A percentile compares a stretch with the other conserved stretches of the same genome.
These are phyloP conservation scores for Synanthedon tipuliformis DNA, from an alignment of 2,888 invertebrate species.

Conservation along the genomic window DNA sequence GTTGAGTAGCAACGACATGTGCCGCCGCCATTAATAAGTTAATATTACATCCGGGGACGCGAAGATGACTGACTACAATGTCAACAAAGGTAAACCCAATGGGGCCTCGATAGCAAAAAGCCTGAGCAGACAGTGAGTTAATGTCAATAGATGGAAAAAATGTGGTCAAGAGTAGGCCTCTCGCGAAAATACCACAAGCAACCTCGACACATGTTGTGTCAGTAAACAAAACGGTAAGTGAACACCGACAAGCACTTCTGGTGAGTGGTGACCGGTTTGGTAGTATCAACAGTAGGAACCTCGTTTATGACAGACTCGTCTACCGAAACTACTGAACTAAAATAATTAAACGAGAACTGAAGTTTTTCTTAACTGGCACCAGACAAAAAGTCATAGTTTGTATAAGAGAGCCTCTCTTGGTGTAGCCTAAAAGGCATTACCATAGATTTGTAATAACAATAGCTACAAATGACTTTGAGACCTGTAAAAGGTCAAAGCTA, in stretches of 20 bases:
- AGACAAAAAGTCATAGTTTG: slow-evolving; percentile 1
- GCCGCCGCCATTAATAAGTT: background rate
- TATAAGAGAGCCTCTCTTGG: no score
- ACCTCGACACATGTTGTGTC: slow-evolving; percentile 48
- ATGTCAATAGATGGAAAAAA: slow-evolving; percentile 43
- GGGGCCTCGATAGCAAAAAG: slow-evolving; percentile 56
- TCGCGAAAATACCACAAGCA: slow-evolving; percentile 47
- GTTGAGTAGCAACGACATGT: no score
- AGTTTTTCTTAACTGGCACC: background rate
- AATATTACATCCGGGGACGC: no score
- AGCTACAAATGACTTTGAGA: slow-evolving; percentile 35
- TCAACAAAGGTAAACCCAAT: slow-evolving; percentile 48
- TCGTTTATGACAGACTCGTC: background rate
- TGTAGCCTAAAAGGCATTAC: no score
- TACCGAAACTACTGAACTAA: background rate
- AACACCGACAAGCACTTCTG: slow-evolving; percentile 55
- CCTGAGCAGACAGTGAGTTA: slow-evolving; percentile 40
- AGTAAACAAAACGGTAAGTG: slow-evolving; percentile 44
- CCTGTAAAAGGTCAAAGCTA: slow-evolving; percentile 36
- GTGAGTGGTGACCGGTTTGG: slow-evolving; percentile 28
- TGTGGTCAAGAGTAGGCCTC: slow-evolving; percentile 45
- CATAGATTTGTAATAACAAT: slow-evolving; percentile 27
- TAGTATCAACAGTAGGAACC: background rate
- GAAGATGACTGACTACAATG: slow-evolving; percentile 14
- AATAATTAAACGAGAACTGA: background rate